Base-by-base conservation (phyloP, 2,113 vertebrate genomes). In the Seriola rivoliana region DNA sequence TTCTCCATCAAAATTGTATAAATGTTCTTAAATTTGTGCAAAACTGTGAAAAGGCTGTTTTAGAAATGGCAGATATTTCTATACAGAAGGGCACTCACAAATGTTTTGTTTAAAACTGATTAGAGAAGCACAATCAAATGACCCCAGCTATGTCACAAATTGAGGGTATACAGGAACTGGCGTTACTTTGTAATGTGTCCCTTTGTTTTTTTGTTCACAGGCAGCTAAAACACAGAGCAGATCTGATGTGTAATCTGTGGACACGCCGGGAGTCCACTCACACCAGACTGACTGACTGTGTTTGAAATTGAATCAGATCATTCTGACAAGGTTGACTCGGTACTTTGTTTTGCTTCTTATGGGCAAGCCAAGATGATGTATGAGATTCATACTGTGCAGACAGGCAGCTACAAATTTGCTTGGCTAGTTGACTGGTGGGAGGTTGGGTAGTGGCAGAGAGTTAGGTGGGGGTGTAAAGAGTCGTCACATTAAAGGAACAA, bases 341-440 rank as follows among this genome's bases (percentile, higher is more conserved):
- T 85, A 52, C 90, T 85, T 85, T 82, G 89, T 76, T 91, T 89
- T 78, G 63, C 80, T 40, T 76, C 77, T 85, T 71, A 80, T 62
- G 25, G 78, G 54, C 60, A 32, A 92, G 93, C 86, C 93, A 89
- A 89, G 83, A 93, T 95, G 94, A 96, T 95, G 90, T 91, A 95
- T 94, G 94, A 92, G 91, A 83, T 78, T 84, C 93, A 95, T 85
- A 93, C 91, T 94, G 93, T 93, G 95, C 89, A 80, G 87, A 90
- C 92, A 92, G 90, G 88, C 89, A 94, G 86, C 90, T 89, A 95
- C 95, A 95, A 94, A 96, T 96, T 94, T 95, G 88, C 88, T 78
- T 84, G 88, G 89, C 91, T 91, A 86, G 91, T 93, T 89, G 75
- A 71, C 88, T 82, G 74, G 92, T 89, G 88, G 90, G 92, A 90